Conservation (phyloP, 2,113 vertebrate genomes). For the Dipodomys ordii region DNA sequence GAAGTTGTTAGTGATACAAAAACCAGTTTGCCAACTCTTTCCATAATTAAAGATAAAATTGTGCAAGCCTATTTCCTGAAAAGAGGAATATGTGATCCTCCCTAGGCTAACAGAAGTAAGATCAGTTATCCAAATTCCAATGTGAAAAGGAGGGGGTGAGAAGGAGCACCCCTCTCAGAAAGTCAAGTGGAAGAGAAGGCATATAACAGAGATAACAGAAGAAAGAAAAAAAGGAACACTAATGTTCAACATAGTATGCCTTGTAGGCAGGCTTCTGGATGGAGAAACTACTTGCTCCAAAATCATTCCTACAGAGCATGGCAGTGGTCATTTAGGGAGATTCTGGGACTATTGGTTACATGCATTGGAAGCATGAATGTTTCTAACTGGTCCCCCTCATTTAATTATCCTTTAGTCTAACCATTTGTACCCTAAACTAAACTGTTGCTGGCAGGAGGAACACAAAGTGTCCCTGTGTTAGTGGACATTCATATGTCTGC, state of each 20-base stretch:
- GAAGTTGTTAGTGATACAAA: neutral
- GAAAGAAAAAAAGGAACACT: neutral
- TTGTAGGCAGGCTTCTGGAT: neutral
- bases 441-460: neutral
- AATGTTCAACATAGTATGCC: fast-evolving
- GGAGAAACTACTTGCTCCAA: neutral
- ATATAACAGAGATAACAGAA: neutral
- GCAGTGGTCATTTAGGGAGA: neutral
- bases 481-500: neutral
- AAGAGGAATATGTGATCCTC: neutral
- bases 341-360: neutral
- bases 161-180: neutral
- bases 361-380: neutral
- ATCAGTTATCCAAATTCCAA: neutral
- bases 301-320: neutral
- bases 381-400: neutral
- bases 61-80: neutral
- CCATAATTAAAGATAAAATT: neutral
- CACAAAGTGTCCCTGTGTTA: neutral
- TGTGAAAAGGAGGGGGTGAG: neutral
- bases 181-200: neutral
- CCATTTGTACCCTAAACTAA: neutral
- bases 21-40: neutral
- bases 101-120: neutral
- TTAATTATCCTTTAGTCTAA: neutral